A percentile compares a stretch with the other conserved stretches of the same genome.
These are phyloP conservation scores for Sinosuthora webbiana DNA, from an alignment of 2,113 vertebrate genomes.

Conservation along the genomic window DNA sequence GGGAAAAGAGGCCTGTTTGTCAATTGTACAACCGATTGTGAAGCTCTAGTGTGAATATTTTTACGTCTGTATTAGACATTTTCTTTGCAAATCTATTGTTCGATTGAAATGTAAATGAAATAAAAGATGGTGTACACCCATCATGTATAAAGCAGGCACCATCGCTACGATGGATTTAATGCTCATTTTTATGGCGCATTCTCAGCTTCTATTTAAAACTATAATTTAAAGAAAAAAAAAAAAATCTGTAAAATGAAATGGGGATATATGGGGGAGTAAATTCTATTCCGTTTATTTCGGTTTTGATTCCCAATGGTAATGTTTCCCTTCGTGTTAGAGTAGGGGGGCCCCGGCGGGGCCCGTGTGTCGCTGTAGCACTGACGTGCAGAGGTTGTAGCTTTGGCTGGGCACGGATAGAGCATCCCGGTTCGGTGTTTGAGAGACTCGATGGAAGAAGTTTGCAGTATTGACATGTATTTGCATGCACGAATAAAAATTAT, in stretches of 20 bases:
- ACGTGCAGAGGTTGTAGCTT: conserved; percentile 78
- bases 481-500: conserved; percentile 91
- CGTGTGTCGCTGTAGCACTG: conserved; percentile 82
- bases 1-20: conserved; percentile 89
- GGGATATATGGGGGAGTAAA: conserved; percentile 89
- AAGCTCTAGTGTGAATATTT: conserved; percentile 96
- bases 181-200: conserved; percentile 94
- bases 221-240: conserved; percentile 86
- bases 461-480: conserved; percentile 91
- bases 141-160: conserved; percentile 97
- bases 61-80: conserved; percentile 99
- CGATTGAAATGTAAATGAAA: conserved; percentile 98
- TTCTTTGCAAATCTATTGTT: conserved; percentile 99
- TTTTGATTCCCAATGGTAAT: conserved; percentile 87
- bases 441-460: conserved; percentile 81
- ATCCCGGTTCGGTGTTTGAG: conserved; percentile 83
- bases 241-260: conserved; percentile 88
- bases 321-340: conserved; percentile 88
- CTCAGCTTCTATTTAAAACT: conserved; percentile 91
- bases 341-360: conserved; percentile 73
- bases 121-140: conserved; percentile 97
- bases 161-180: conserved; percentile 96
- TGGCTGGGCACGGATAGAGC: conserved; percentile 84
- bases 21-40: conserved; percentile 91
- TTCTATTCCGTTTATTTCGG: conserved; percentile 91